These are phyloP conservation scores for Cygnus buccinator DNA, from an alignment of 2,113 vertebrate genomes.

Conservation along the genomic window DNA sequence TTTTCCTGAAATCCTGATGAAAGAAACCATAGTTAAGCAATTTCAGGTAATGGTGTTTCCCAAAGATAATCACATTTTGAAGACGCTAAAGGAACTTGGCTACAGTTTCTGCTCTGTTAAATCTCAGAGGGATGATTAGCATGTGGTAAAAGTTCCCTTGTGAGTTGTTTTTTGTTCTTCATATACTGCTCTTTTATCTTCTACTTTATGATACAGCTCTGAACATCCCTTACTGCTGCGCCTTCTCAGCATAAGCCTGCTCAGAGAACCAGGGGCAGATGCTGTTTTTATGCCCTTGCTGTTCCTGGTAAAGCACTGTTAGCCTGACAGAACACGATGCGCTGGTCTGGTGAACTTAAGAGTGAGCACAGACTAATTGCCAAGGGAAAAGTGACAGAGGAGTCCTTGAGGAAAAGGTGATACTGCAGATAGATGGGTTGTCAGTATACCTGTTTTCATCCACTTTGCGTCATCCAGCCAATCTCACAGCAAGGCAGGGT, in stretches of 20 bases:
- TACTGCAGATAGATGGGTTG: background rate
- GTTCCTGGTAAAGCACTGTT: background rate
- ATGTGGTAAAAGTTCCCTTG: background rate
- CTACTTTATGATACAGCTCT: background rate
- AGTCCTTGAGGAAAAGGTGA: background rate
- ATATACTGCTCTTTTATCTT: constrained; percentile 1
- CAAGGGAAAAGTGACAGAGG: background rate
- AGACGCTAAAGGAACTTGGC: background rate
- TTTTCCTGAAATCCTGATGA: background rate
- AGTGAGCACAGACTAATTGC: background rate
- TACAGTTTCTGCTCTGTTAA: background rate
- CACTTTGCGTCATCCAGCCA: background rate
- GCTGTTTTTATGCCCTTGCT: background rate
- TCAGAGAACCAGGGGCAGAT: background rate
- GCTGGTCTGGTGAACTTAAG: background rate
- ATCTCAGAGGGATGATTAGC: constrained; percentile 37
- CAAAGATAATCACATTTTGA: constrained; percentile 44
- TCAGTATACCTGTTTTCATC: background rate
- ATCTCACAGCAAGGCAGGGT: background rate
- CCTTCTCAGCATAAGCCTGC: constrained; percentile 6
- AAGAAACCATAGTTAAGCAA: constrained; percentile 35
- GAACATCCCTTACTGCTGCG: background rate
- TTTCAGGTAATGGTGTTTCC: constrained; percentile 59
- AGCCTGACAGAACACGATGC: background rate
- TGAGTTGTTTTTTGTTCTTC: background rate